A percentile compares a stretch with the other conserved stretches of the same genome.
Evolutionary conservation across 2,797 vertebrate species (phyloP).

Genomic region (Pogoniulus pusillus): DNA sequence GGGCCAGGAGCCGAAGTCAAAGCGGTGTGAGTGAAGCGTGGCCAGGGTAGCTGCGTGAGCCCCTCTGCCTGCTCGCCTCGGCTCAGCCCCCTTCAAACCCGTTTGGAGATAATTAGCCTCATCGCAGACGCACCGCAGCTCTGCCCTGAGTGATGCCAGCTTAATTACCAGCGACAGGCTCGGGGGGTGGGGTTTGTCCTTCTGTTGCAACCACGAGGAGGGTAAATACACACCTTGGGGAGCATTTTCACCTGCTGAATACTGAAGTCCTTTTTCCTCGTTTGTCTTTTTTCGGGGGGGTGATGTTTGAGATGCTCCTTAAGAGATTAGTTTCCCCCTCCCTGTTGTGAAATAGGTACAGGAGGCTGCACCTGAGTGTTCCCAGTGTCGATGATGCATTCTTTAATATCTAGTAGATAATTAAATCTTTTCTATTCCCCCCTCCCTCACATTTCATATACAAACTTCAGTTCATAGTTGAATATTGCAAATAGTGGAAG

Average conservation of each 20-base stretch:
- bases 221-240: not conserved
- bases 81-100: not conserved
- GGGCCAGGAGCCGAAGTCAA: not conserved
- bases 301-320: not conserved
- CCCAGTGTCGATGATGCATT: not conserved
- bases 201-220: not conserved
- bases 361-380: not conserved
- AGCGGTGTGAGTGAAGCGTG: not conserved
- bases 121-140: not conserved
- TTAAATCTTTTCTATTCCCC: not conserved
- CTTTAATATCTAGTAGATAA: fast-evolving
- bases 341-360: fast-evolving
- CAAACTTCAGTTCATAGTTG: not conserved
- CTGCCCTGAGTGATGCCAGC: constrained; percentile 3
- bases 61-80: not conserved
- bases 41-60: not conserved
- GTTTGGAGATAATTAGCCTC: constrained; percentile 55
- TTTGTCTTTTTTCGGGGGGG: not conserved
- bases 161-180: constrained; percentile 37
- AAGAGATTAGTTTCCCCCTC: not conserved
- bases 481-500: too few species aligned
- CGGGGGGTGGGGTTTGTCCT: not conserved
- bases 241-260: not conserved
- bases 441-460: not conserved
- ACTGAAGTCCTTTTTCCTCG: fast-evolving